A percentile compares a stretch with the other conserved stretches of the same genome.
phyloP scores from a whole-genome alignment of 2,888 invertebrate genomes.

The Coremacera marginata region DNA sequence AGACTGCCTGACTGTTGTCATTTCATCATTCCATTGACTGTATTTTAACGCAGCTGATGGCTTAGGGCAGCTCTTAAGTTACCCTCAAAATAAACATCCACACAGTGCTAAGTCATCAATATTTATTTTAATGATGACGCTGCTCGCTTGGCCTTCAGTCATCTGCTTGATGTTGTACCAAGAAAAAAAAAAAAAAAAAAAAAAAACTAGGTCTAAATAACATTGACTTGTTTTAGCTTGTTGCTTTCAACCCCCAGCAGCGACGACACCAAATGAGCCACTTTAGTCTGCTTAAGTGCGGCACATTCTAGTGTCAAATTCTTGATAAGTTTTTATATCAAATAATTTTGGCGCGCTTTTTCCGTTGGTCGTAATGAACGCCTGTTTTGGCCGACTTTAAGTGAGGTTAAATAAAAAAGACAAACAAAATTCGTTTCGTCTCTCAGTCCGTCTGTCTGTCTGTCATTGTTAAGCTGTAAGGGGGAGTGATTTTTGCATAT shows the following conservation, averaged over 20 bases:
- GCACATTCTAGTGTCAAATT: constrained; percentile 1
- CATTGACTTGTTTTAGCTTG: not conserved
- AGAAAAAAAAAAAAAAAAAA: no score
- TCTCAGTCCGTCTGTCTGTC: not conserved
- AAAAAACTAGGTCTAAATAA: no score
- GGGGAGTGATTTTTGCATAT: not conserved
- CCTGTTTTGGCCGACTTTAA: not conserved
- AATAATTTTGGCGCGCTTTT: not conserved
- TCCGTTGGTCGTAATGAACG: not conserved
- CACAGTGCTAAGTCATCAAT: constrained; percentile 17
- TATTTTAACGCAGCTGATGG: not conserved
- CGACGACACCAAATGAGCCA: not conserved
- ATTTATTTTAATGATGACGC: constrained; percentile 11
- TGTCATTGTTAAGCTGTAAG: not conserved
- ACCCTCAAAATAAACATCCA: not conserved
- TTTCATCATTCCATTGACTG: not conserved
- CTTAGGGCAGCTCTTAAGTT: not conserved
- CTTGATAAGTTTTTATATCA: constrained; percentile 2
- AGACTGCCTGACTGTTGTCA: not conserved
- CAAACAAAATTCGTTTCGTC: not conserved
- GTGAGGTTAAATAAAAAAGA: not conserved
- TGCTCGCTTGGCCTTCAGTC: not conserved
- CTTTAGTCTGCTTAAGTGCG: not conserved
- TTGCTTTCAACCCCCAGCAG: not conserved
- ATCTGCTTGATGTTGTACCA: not conserved